phyloP scores from a whole-genome alignment of 1,140 invertebrate genomes.

The Brachionus rotundiformis region DNA sequence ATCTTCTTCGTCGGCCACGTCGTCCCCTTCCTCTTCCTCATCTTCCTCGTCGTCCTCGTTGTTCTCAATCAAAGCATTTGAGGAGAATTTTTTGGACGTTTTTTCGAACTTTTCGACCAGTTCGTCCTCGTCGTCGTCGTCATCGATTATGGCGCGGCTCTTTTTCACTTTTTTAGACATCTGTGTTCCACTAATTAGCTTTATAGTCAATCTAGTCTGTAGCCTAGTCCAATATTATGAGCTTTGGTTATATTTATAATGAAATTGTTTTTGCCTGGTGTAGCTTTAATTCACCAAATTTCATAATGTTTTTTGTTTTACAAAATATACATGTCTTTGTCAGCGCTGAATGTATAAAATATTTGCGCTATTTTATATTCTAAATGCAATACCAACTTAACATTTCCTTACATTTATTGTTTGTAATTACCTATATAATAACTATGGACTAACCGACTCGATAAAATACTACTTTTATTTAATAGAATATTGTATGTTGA shows the following conservation, averaged over 20 bases:
- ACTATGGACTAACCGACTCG: too few relatives aligned
- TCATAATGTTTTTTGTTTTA: too few relatives aligned
- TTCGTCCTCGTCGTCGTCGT: conserved; percentile 32
- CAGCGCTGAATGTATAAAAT: too few relatives aligned
- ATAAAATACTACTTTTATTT: too few relatives aligned
- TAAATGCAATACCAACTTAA: too few relatives aligned
- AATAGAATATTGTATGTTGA: too few relatives aligned
- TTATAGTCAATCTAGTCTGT: neutral
- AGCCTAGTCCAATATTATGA: neutral
- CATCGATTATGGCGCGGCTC: conserved; percentile 36
- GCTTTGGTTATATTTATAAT: neutral
- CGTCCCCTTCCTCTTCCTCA: conserved; percentile 14
- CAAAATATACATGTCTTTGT: too few relatives aligned
- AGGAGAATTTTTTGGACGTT: neutral
- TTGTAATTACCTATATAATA: too few relatives aligned
- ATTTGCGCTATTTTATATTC: too few relatives aligned
- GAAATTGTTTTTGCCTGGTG: too few relatives aligned
- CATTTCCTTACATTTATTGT: too few relatives aligned
- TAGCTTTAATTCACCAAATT: too few relatives aligned
- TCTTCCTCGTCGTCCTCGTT: conserved; percentile 47
- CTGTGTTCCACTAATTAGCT: neutral
- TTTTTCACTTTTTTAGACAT: conserved; percentile 32
- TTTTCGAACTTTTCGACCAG: neutral
- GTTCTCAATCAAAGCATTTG: neutral
- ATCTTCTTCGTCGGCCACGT: conserved; percentile 3